Evolutionary conservation across 2,113 vertebrate genomes (phyloP).

Genomic region (Bufo gargarizans): DNA sequence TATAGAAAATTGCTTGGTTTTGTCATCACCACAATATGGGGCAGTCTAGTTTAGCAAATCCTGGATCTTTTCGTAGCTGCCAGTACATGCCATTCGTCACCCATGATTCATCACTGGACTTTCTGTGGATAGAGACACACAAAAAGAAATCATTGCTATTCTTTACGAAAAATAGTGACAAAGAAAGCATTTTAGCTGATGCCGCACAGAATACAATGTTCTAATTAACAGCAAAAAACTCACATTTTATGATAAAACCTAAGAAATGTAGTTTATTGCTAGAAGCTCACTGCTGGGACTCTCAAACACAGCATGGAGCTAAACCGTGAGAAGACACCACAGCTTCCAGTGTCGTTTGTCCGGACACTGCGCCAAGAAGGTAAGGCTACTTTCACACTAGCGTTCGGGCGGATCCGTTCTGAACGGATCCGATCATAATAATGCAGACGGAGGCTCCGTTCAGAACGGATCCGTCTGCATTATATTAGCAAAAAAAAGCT

Average conservation of each 20-base stretch:
- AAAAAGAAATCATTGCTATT: background rate
- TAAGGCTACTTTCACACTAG: no score
- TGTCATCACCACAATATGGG: constrained; percentile 87
- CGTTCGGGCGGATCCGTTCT: no score
- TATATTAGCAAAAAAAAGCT: no score
- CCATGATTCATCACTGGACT: constrained; percentile 88
- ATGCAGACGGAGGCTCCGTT: no score
- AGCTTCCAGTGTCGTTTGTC: no score
- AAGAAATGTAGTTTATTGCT: background rate
- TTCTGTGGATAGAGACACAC: constrained; percentile 70
- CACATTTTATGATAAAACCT: background rate
- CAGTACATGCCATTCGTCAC: constrained; percentile 92
- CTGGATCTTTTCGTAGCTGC: constrained; percentile 86
- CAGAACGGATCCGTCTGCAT: no score
- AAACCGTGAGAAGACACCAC: no score
- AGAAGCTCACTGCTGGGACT: background rate
- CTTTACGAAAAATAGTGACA: background rate
- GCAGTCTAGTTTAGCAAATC: constrained; percentile 85
- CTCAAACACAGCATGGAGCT: background rate
- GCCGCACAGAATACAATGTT: background rate
- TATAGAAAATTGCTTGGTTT: background rate
- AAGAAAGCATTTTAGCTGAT: background rate
- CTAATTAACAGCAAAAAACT: background rate
- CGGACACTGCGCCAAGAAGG: no score
- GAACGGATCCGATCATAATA: no score